Base-by-base conservation (phyloP, 2,113 vertebrate species). In the Epinephelus cyanopodus region DNA sequence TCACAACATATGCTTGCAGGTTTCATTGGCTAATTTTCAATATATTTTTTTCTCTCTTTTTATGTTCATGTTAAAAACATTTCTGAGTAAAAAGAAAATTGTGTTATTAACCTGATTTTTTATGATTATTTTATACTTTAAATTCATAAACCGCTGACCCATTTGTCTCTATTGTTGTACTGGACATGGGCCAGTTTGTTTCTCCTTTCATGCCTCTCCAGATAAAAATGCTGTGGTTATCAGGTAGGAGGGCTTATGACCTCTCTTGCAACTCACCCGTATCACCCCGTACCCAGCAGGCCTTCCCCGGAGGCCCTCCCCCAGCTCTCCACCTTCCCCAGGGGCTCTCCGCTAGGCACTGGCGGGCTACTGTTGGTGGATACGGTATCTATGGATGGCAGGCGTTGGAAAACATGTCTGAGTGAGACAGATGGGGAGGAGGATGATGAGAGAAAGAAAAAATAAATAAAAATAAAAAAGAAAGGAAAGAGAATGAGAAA, bases 291-390 rank as follows among this genome's bases (percentile, higher is more conserved):
- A 89, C 89, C 90, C 91, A 82, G 84, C 80, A 84, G 85, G 85
- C 81, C 45, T 82, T 83, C 81, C 80, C 74, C 18, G 0, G 63
- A 71, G 74, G 42, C 82, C 84, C 84, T 81, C 88, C 74, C 86
- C 80, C 71, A 42, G 73, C 79, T 82, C 81, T 60, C 81, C 81
- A 77, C 79, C 68, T 72, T 84, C 87, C 89, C 82, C 23, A 47
- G 93, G 87, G 93, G 91, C 88, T 93, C 84, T 89, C 83, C 69
- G 61, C 77, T 81, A 90, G 90, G 87, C 90, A 81, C 90, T 89
- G 83, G 88, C 71, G 71, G 89, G 90, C 93, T 95, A 95, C 93
- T 95, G 94, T 94, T 94, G 91, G 89, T 95, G 93, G 94, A 95
- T 94, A 95, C 90, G 56, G 93, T 95, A 94, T 95, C 94, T 93